Evolutionary conservation across 1,140 invertebrate species (phyloP).

Genomic region (Zaprionus lachaisei): DNA sequence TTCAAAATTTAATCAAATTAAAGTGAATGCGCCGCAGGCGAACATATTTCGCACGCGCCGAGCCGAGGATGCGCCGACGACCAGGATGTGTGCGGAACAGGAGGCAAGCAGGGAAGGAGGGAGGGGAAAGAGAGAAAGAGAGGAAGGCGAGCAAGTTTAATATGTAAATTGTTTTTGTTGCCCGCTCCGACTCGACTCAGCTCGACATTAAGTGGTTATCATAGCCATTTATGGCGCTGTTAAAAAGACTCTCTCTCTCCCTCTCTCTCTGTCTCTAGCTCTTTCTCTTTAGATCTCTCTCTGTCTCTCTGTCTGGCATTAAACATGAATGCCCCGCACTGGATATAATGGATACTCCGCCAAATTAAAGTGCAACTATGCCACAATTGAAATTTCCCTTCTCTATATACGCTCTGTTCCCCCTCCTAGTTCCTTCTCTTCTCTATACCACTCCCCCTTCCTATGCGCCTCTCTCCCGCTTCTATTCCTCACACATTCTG

Average conservation of each 20-base stretch:
- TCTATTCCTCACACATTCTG: slow-evolving; percentile 57
- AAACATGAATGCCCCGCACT: slow-evolving; percentile 60
- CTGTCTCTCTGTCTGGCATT: slow-evolving; percentile 35
- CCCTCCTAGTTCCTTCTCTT: not conserved
- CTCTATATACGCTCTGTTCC: not conserved
- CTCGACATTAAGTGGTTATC: slow-evolving; percentile 83
- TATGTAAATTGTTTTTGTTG: slow-evolving; percentile 81
- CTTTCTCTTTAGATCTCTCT: not conserved
- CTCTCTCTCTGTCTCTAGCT: not conserved
- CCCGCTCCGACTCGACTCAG: slow-evolving; percentile 37
- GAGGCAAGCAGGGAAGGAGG: slow-evolving; percentile 9
- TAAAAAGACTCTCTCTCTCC: slow-evolving; percentile 70
- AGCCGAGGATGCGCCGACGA: slow-evolving; percentile 35
- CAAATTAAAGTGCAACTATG: slow-evolving; percentile 41
- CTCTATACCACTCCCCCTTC: not conserved
- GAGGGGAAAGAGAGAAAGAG: slow-evolving; percentile 7
- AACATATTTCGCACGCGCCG: slow-evolving; percentile 79
- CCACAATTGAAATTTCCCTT: slow-evolving; percentile 6
- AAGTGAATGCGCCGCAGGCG: slow-evolving; percentile 81
- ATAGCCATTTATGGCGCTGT: slow-evolving; percentile 84
- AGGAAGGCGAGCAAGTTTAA: slow-evolving; percentile 65
- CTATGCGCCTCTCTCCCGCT: not conserved
- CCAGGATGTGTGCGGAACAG: slow-evolving; percentile 18
- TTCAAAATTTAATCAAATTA: slow-evolving; percentile 84
- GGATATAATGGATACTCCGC: slow-evolving; percentile 19